Conservation (phyloP, 1,140 invertebrate species). For the Achatina immaculata region DNA sequence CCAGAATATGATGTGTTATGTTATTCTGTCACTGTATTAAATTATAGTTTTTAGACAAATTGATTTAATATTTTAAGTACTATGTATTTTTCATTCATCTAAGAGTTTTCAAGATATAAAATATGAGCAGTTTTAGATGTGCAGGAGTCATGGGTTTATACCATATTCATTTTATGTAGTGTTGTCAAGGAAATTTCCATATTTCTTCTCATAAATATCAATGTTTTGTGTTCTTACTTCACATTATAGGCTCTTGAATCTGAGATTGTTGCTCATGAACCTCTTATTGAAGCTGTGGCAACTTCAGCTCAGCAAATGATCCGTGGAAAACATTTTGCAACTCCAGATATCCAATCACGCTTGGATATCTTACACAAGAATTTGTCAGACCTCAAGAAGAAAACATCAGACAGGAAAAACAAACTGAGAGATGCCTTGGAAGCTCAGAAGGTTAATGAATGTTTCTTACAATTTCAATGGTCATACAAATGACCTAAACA, state of each 20-base stretch:
- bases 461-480: background rate
- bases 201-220: too few species aligned
- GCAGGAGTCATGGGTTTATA: too few species aligned
- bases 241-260: slow-evolving; percentile 68
- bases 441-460: slow-evolving; percentile 78
- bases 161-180: too few species aligned
- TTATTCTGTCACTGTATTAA: too few species aligned
- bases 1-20: too few species aligned
- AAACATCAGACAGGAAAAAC: slow-evolving; percentile 84
- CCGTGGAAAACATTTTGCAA: slow-evolving; percentile 91
- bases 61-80: too few species aligned
- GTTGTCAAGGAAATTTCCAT: too few species aligned
- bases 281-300: slow-evolving; percentile 88
- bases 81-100: too few species aligned
- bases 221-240: background rate
- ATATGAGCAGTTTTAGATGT: too few species aligned
- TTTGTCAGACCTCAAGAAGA: slow-evolving; percentile 82
- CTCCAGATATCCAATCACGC: slow-evolving; percentile 88
- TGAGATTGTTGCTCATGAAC: slow-evolving; percentile 98
- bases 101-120: too few species aligned
- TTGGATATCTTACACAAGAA: slow-evolving; percentile 85
- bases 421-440: slow-evolving; percentile 97
- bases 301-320: slow-evolving; percentile 91
- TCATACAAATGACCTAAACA: too few species aligned
- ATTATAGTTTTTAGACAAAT: too few species aligned